phyloP scores from a whole-genome alignment of 2,113 vertebrate species.

The Caretta caretta region DNA sequence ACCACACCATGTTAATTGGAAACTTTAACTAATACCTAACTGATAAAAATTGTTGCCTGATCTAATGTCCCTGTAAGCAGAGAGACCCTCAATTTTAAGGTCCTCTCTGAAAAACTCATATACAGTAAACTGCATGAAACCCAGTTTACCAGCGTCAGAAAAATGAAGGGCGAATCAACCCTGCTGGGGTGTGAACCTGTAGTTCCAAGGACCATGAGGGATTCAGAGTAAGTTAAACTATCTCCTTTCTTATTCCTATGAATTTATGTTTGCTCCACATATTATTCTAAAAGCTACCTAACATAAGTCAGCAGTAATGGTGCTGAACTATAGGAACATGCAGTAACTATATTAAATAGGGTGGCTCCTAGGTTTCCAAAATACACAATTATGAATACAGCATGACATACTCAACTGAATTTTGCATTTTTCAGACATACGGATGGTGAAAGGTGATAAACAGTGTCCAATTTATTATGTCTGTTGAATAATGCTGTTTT shows the following conservation, averaged over 20 bases:
- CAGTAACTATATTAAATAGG: neutral
- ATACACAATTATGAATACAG: neutral
- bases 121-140: neutral
- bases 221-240: neutral
- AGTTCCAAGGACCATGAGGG: neutral
- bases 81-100: neutral
- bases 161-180: neutral
- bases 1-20: neutral
- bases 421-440: neutral
- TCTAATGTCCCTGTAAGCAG: neutral
- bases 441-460: neutral
- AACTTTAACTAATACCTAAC: neutral
- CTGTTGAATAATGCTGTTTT: neutral
- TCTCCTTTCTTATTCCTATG: fast-evolving
- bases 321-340: neutral
- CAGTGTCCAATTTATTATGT: neutral
- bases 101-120: neutral
- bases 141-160: neutral
- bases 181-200: neutral
- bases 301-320: neutral
- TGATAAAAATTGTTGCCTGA: neutral
- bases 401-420: neutral
- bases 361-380: neutral
- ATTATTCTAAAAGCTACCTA: neutral
- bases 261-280: neutral